Conservation (phyloP, 2,888 invertebrate genomes). For the Napeogenes inachia region DNA sequence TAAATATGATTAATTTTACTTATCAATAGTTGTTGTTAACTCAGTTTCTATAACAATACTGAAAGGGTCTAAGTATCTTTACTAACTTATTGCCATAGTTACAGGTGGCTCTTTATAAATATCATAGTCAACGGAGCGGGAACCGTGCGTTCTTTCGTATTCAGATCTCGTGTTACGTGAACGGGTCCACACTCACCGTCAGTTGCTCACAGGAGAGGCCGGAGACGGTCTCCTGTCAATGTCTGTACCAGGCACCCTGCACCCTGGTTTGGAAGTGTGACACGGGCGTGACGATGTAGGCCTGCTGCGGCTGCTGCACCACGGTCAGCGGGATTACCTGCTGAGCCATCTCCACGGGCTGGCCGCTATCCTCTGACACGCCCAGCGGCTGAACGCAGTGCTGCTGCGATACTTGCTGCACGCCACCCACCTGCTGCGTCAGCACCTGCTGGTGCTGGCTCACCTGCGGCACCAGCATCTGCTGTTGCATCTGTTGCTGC, state of each 20-base stretch:
- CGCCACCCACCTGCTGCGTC: constrained; percentile 61
- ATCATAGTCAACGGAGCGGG: constrained; percentile 31
- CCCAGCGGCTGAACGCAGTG: constrained; percentile 72
- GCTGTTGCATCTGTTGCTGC: constrained; percentile 66
- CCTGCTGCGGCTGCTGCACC: constrained; percentile 80
- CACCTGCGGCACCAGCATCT: constrained; percentile 72
- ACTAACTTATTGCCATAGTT: constrained; percentile 70
- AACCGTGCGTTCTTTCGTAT: constrained; percentile 41
- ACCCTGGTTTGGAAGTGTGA: constrained; percentile 81
- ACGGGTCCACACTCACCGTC: constrained; percentile 36
- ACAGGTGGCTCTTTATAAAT: constrained; percentile 47
- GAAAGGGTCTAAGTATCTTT: constrained; percentile 66
- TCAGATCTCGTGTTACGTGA: constrained; percentile 49
- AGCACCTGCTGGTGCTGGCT: constrained; percentile 73
- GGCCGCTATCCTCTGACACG: constrained; percentile 68
- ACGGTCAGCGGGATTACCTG: constrained; percentile 81
- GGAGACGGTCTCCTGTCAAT: constrained; percentile 53
- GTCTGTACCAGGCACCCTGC: constrained; percentile 77
- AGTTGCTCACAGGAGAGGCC: constrained; percentile 31
- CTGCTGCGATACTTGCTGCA: constrained; percentile 67
- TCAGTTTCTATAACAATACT: constrained; percentile 71
- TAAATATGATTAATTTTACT: constrained; percentile 66
- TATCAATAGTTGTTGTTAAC: constrained; percentile 57
- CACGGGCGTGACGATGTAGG: constrained; percentile 81
- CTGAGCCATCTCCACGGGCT: constrained; percentile 79